phyloP scores from a whole-genome alignment of 2,113 vertebrate genomes.

The Muscicapa adusta region DNA sequence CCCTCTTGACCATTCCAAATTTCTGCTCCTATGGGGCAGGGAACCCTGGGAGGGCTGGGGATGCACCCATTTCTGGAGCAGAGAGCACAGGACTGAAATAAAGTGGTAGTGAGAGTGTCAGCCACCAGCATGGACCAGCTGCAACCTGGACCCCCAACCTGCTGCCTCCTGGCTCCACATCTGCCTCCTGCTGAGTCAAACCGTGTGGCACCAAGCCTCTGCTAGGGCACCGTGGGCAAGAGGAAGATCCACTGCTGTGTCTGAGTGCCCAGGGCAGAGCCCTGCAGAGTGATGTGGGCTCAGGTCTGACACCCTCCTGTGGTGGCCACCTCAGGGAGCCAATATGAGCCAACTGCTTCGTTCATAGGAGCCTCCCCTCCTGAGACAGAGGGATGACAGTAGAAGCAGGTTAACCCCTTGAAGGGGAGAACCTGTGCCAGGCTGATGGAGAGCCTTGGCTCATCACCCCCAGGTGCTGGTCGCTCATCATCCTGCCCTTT shows the following conservation, averaged over 20 bases:
- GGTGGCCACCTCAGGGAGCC: rapidly evolving
- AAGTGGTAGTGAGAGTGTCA: rapidly evolving
- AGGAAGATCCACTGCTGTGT: not conserved
- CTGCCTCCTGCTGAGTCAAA: rapidly evolving
- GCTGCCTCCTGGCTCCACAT: not conserved
- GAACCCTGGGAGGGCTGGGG: not conserved
- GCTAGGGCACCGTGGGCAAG: rapidly evolving
- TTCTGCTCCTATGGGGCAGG: rapidly evolving
- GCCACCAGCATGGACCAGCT: rapidly evolving
- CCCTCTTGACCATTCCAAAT: not conserved
- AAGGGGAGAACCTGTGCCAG: not conserved
- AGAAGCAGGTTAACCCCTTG: not conserved
- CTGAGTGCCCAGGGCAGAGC: not conserved
- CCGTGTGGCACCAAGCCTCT: rapidly evolving
- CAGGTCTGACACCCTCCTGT: not conserved
- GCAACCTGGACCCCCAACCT: rapidly evolving
- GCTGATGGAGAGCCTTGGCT: not conserved
- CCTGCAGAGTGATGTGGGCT: not conserved
- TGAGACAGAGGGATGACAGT: not conserved
- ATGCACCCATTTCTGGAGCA: rapidly evolving
- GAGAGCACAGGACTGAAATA: not conserved
- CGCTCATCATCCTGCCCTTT: not conserved
- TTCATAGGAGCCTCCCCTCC: not conserved
- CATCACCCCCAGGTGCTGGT: rapidly evolving
- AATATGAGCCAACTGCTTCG: rapidly evolving